phyloP scores from a whole-genome alignment of 2,113 vertebrate genomes.

The Grammomys dolichurus region DNA sequence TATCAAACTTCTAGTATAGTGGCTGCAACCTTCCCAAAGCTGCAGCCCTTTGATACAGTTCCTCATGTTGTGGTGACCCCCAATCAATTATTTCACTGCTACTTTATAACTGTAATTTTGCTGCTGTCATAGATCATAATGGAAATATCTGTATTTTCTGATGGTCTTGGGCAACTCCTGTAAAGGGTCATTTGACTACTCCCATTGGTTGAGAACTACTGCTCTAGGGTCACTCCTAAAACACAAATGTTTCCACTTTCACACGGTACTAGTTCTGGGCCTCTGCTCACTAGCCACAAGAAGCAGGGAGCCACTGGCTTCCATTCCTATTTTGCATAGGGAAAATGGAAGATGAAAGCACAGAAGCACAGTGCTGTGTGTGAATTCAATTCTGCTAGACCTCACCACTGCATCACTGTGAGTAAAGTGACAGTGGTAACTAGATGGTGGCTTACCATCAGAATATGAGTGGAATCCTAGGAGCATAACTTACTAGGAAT shows the following conservation, averaged over 20 bases:
- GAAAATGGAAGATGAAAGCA: constrained; percentile 11
- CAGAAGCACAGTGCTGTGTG: neutral
- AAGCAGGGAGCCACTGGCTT: neutral
- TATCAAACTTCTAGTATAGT: neutral
- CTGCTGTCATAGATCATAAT: neutral
- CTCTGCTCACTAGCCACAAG: neutral
- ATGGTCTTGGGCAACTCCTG: neutral
- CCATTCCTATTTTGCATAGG: neutral
- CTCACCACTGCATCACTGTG: neutral
- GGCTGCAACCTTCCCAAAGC: neutral
- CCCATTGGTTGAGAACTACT: neutral
- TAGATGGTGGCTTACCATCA: neutral
- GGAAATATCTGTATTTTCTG: neutral
- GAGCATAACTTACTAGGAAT: neutral
- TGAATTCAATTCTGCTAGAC: neutral
- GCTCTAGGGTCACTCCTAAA: constrained; percentile 18
- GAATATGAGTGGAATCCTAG: neutral
- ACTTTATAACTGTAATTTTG: neutral
- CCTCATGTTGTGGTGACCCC: neutral
- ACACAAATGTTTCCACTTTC: neutral
- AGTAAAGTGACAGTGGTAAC: neutral
- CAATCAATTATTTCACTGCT: neutral
- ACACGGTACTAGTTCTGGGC: neutral
- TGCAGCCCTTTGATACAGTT: neutral
- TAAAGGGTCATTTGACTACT: neutral